Conservation (phyloP, 2,113 vertebrate species). For the Machaerirhynchus nigripectus region DNA sequence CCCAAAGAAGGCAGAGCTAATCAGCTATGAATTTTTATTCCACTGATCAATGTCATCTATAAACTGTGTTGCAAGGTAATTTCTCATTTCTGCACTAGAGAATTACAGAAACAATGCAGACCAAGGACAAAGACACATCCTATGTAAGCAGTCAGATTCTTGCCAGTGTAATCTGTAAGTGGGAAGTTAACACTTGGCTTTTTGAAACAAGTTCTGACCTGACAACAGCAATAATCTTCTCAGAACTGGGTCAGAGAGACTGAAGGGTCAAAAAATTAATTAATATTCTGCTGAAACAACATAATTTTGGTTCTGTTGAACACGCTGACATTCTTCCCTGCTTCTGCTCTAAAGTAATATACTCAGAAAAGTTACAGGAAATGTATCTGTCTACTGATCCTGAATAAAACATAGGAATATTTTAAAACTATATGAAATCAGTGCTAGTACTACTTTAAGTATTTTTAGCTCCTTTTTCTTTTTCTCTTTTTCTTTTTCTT, state of each 20-base stretch:
- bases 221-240: conserved; percentile 52
- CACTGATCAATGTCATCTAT: not conserved
- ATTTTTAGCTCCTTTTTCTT: not conserved
- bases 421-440: not conserved
- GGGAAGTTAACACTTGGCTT: conserved; percentile 61
- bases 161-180: conserved; percentile 44
- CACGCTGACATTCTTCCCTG: not conserved
- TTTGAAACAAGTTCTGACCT: conserved; percentile 56
- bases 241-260: conserved; percentile 40
- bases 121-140: conserved; percentile 29
- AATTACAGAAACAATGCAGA: not conserved
- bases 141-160: conserved; percentile 34
- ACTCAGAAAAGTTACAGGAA: not conserved
- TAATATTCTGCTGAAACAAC: not conserved
- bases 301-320: not conserved
- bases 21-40: not conserved
- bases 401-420: not conserved
- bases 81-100: conserved; percentile 14
- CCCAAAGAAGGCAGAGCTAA: conserved; percentile 1
- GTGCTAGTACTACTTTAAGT: not conserved
- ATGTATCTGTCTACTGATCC: not conserved
- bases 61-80: conserved; percentile 13
- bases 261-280: conserved; percentile 24
- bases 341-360: not conserved
- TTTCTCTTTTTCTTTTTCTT: not conserved